Evolutionary conservation across 2,113 vertebrate species (phyloP).

Genomic region (Phalacrocorax brasilianus): DNA sequence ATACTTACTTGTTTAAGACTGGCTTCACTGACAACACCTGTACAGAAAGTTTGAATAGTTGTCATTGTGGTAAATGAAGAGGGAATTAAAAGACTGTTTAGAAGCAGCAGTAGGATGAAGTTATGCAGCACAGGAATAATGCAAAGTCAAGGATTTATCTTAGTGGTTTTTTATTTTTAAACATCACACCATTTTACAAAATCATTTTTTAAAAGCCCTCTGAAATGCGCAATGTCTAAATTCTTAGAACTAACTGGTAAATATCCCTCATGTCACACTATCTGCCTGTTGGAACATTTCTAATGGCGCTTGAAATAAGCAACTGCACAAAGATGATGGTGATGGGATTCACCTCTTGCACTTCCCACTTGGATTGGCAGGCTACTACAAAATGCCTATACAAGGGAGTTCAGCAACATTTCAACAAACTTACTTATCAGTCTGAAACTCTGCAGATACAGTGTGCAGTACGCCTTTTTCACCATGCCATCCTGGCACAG

Average conservation of each 20-base stretch:
- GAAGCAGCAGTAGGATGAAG: neutral
- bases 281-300: neutral
- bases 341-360: neutral
- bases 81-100: neutral
- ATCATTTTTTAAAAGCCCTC: neutral
- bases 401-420: neutral
- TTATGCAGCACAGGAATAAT: neutral
- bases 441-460: neutral
- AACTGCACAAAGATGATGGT: neutral
- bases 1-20: slow-evolving; percentile 76
- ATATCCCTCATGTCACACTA: neutral
- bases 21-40: slow-evolving; percentile 71
- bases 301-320: neutral
- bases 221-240: neutral
- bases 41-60: slow-evolving; percentile 32
- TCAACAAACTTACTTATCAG: neutral
- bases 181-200: neutral
- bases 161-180: neutral
- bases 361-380: neutral
- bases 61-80: neutral
- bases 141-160: neutral
- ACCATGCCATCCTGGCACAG: neutral
- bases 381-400: neutral
- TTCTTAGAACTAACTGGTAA: neutral
- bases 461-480: too few relatives aligned